Evolutionary conservation across 2,888 invertebrate genomes (phyloP).

Genomic region (Muschampia plurimacula): DNA sequence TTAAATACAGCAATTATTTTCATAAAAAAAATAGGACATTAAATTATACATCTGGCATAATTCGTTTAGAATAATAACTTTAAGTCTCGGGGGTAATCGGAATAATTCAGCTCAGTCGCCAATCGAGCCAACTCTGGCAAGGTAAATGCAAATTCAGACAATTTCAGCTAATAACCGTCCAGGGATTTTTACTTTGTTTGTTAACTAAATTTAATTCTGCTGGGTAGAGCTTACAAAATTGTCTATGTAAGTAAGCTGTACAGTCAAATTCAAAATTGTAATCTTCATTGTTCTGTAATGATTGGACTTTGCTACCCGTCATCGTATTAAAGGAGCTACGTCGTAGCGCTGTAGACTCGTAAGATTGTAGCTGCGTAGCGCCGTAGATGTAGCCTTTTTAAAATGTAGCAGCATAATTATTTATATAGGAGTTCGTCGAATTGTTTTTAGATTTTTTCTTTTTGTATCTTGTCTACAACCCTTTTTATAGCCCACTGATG

Average conservation of each 20-base stretch:
- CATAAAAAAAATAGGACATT: not conserved
- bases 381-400: not conserved
- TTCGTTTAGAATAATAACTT: slow-evolving; percentile 14
- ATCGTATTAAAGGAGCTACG: not conserved
- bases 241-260: not conserved
- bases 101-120: slow-evolving; percentile 19
- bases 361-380: not conserved
- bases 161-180: slow-evolving; percentile 16
- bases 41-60: not conserved
- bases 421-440: too few relatives aligned
- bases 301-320: not conserved
- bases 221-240: not conserved
- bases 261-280: not conserved
- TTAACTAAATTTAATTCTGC: slow-evolving; percentile 1
- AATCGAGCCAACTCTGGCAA: slow-evolving; percentile 13
- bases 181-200: slow-evolving; percentile 17
- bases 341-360: not conserved
- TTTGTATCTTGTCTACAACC: too few relatives aligned
- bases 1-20: too few relatives aligned
- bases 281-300: not conserved
- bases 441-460: too few relatives aligned
- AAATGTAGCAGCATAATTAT: too few relatives aligned
- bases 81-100: slow-evolving; percentile 10
- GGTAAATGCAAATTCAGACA: slow-evolving; percentile 26
- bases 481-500: too few relatives aligned